Conservation (phyloP, 2,113 vertebrate species). For the Zosterops japonicus region DNA sequence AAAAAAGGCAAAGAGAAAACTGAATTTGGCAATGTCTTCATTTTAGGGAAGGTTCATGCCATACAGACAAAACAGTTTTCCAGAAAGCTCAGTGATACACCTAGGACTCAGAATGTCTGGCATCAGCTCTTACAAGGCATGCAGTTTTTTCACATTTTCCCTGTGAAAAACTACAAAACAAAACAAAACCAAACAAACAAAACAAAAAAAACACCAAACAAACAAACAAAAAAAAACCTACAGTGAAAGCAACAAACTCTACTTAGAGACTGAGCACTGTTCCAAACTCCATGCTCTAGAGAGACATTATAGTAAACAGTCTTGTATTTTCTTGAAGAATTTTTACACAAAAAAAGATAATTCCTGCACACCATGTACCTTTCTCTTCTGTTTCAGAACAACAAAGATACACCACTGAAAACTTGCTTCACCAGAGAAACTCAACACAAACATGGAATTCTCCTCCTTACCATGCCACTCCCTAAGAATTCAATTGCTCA, state of each 20-base stretch:
- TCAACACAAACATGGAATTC: neutral
- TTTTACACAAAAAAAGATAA: neutral
- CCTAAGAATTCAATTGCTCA: neutral
- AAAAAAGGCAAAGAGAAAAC: neutral
- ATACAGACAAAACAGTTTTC: neutral
- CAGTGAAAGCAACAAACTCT: neutral
- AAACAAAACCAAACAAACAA: neutral
- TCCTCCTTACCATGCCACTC: neutral
- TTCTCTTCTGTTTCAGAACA: neutral
- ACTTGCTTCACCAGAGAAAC: neutral
- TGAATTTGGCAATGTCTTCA: neutral
- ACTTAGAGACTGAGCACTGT: neutral
- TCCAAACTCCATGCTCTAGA: neutral
- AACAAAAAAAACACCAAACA: neutral
- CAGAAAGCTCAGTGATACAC: neutral
- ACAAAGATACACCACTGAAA: neutral
- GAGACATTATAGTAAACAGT: fast-evolving
- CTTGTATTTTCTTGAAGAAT: neutral
- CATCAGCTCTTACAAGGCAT: neutral
- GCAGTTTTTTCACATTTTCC: neutral
- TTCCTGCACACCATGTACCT: neutral
- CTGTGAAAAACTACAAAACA: neutral
- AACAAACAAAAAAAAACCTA: neutral
- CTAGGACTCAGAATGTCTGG: neutral
- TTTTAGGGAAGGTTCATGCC: neutral